Evolutionary conservation across 2,797 vertebrate species (phyloP).

Genomic region (Lepus oiostolus): DNA sequence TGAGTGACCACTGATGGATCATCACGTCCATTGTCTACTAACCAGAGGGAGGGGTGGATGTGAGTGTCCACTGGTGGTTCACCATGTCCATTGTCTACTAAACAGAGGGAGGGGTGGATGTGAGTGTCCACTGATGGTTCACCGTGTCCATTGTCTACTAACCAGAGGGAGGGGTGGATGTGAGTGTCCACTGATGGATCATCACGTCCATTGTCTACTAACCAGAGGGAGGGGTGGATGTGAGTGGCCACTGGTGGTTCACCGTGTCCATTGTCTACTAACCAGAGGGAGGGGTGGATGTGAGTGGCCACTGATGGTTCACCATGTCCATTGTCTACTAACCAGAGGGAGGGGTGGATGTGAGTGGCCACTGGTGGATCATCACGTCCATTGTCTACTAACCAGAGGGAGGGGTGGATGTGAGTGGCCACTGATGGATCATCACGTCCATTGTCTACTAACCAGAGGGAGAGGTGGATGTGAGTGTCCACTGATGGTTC

Average conservation of each 20-base stretch:
- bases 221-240: neutral
- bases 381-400: neutral
- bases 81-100: neutral
- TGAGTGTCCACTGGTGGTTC: no score
- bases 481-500: no score
- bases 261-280: neutral
- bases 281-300: no score
- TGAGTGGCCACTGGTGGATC: no score
- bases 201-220: neutral
- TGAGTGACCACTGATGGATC: no score
- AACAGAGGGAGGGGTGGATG: neutral
- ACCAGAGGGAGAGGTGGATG: neutral
- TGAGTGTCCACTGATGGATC: no score
- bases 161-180: no score
- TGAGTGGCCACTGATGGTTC: no score
- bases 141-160: neutral
- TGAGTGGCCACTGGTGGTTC: no score
- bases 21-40: neutral
- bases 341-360: neutral
- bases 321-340: neutral
- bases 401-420: no score
- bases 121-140: no score
- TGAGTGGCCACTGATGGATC: no score
- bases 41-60: neutral
- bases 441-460: neutral